Evolutionary conservation across 2,888 invertebrate species (phyloP).

Genomic region (Tinea pellionella): DNA sequence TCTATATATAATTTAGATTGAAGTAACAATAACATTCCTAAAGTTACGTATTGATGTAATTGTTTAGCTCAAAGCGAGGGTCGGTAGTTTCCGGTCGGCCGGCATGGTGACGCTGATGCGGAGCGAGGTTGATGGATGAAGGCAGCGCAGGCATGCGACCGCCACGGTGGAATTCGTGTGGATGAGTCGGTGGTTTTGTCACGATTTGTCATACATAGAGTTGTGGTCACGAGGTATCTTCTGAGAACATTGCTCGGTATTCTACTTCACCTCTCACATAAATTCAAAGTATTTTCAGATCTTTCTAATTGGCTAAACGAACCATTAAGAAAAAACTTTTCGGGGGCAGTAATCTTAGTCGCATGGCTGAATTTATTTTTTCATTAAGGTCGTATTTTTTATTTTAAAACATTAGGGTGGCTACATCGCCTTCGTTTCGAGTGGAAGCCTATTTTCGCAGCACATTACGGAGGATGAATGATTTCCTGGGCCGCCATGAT

Average conservation of each 20-base stretch:
- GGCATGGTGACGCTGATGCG: conserved; percentile 58
- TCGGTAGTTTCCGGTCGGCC: conserved; percentile 56
- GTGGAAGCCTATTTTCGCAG: conserved; percentile 66
- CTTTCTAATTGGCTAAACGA: conserved; percentile 2
- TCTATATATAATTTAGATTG: background rate
- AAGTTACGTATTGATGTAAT: background rate
- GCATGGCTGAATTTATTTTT: conserved; percentile 29
- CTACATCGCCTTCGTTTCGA: conserved; percentile 27
- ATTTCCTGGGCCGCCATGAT: conserved; percentile 64
- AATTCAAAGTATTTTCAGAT: background rate
- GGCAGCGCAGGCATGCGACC: conserved; percentile 48
- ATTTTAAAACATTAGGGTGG: conserved; percentile 44
- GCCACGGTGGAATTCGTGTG: conserved; percentile 48
- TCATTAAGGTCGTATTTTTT: conserved; percentile 44
- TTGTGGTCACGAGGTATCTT: conserved; percentile 41
- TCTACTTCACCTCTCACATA: background rate
- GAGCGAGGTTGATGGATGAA: conserved; percentile 65
- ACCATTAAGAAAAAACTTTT: background rate
- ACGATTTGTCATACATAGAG: conserved; percentile 64
- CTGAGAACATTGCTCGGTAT: conserved; percentile 32
- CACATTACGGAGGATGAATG: conserved; percentile 66
- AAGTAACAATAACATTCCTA: background rate
- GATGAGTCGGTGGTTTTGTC: conserved; percentile 65
- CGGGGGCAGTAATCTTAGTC: background rate
- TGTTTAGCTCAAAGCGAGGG: background rate